Evolutionary conservation across 2,888 invertebrate species (phyloP).

Genomic region (Yponomeuta cagnagella): DNA sequence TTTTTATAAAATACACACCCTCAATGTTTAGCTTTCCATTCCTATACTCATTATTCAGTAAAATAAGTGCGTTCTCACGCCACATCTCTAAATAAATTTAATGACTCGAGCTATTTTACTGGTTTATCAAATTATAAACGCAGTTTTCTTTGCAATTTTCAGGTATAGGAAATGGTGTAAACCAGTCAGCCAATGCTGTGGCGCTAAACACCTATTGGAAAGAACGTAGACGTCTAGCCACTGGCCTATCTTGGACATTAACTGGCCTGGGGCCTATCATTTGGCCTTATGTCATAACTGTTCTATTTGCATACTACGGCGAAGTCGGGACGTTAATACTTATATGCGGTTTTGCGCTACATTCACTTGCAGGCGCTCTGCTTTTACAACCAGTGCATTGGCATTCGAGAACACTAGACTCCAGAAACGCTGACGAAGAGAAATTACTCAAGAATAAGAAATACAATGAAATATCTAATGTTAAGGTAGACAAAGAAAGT

Average conservation of each 20-base stretch:
- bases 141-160: constrained; percentile 27
- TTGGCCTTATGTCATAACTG: constrained; percentile 82
- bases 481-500: constrained; percentile 45
- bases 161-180: constrained; percentile 80
- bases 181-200: constrained; percentile 80
- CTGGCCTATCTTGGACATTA: constrained; percentile 82
- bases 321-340: constrained; percentile 80
- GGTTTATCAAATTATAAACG: background rate
- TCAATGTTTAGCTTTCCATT: background rate
- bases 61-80: background rate
- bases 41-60: background rate
- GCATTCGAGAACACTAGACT: constrained; percentile 74
- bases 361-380: constrained; percentile 80
- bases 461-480: constrained; percentile 18
- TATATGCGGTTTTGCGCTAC: constrained; percentile 79
- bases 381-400: constrained; percentile 84
- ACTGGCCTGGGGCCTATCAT: constrained; percentile 84
- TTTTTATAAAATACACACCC: too few species aligned
- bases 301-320: constrained; percentile 76
- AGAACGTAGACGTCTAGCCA: constrained; percentile 80
- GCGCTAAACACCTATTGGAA: constrained; percentile 86
- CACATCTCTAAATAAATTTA: background rate
- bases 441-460: constrained; percentile 34
- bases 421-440: constrained; percentile 41
- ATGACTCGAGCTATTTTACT: too few species aligned